Evolutionary conservation across 2,888 invertebrate genomes (phyloP), one percentile per base, ranked within the genome.

Genomic region (Congeria kusceri): DNA sequence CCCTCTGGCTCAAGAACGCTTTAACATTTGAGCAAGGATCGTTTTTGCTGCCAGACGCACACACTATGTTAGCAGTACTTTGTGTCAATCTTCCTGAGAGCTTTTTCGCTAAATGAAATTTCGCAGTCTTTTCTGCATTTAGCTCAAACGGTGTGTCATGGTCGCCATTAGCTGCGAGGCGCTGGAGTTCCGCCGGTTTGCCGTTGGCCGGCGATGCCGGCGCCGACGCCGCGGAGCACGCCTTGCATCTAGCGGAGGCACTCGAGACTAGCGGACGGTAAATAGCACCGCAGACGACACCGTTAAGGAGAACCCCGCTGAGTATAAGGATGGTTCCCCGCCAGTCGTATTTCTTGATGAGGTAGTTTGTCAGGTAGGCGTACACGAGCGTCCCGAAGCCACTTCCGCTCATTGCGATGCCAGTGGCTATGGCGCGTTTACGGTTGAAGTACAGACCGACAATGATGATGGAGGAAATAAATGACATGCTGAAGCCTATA

Each of bases 391-490:
- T 98, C 63, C 99, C 99, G 58, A 99, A 95, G 11, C 99, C 89
- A 0, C 99, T 98, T 4, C 99, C 99, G 91, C 98, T 98, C 0
- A 98, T 98, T 0, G 98, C 98, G 79, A 98, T 96, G 23, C 98
- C 99, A 0, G 99, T 99, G 9, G 99, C 99, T 86, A 99, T 95
- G 39, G 99, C 98, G 72, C 99, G 95, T 89, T 96, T 96, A 87
- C 97, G 96, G 92, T 99, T 98, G 92, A 99, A 99, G 95, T 99
- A 99, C 85, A 97, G 97, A 1, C 98, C 98, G 53, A 99, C 99
- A 91, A 97, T 97, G 77, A 99, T 98, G 87, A 99, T 98, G 73
- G 99, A 98, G 0, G 99, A 99, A 74, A 99, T 95, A 93, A 99
- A 99, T 92, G 99, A 98, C 88, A 99, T 95, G 0, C 99, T 98